These are phyloP conservation scores for Hycleus cichorii DNA, from an alignment of 1,140 invertebrate species.

Conservation along the genomic window DNA sequence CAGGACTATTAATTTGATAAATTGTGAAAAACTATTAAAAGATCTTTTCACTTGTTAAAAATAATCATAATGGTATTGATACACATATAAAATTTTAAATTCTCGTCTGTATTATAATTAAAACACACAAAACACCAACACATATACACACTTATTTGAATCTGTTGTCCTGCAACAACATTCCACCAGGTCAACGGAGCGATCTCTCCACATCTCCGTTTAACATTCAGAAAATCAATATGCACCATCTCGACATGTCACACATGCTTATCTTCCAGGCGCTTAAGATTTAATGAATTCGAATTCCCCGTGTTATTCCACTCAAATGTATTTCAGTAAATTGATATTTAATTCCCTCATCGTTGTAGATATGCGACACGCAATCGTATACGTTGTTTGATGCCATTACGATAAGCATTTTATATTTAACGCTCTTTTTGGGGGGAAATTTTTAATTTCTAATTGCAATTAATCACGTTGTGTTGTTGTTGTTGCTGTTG, in stretches of 20 bases:
- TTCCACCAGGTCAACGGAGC: slow-evolving; percentile 22
- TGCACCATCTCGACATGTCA: slow-evolving; percentile 17
- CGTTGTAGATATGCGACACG: slow-evolving; percentile 25
- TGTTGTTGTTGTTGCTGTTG: not conserved
- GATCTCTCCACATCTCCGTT: slow-evolving; percentile 16
- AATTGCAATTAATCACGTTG: not conserved
- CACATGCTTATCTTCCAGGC: slow-evolving; percentile 24
- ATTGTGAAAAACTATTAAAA: too few relatives aligned
- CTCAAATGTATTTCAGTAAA: slow-evolving; percentile 32
- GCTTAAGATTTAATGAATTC: slow-evolving; percentile 31
- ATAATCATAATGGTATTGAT: too few relatives aligned
- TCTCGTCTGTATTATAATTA: slow-evolving; percentile 7
- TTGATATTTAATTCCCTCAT: slow-evolving; percentile 29
- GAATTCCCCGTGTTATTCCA: slow-evolving; percentile 26
- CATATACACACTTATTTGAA: slow-evolving; percentile 2
- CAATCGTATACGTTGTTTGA: slow-evolving; percentile 1
- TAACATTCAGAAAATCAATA: not conserved
- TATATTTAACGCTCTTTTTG: not conserved
- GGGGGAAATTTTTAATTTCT: not conserved
- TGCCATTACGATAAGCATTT: too few relatives aligned
- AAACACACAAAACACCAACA: not conserved
- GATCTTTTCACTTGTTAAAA: too few relatives aligned
- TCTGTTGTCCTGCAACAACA: slow-evolving; percentile 22
- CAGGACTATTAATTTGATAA: too few relatives aligned
- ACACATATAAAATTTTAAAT: too few relatives aligned